Conservation (phyloP, 1,140 invertebrate genomes). For the Varroa destructor region DNA sequence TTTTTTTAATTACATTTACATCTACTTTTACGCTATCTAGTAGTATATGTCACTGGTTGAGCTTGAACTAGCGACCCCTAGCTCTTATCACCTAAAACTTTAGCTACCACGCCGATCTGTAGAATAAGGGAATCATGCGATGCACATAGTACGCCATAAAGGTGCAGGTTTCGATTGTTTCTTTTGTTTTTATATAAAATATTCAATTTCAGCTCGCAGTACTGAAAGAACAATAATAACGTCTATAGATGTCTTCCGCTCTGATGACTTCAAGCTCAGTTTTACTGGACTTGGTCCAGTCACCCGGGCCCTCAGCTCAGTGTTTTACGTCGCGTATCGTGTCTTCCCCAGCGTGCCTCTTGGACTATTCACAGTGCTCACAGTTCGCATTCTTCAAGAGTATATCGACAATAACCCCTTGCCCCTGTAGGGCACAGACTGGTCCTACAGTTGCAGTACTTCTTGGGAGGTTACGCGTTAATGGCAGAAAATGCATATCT, state of each 20-base stretch:
- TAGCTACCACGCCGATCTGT: no score
- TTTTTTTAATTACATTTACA: no score
- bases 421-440: not conserved
- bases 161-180: no score
- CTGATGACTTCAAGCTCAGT: slow-evolving; percentile 24
- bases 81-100: no score
- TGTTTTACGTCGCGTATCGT: not conserved
- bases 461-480: no score
- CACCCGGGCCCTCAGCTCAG: not conserved
- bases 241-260: not conserved
- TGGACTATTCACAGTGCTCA: not conserved
- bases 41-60: no score
- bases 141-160: no score
- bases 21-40: no score
- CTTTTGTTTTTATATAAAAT: not conserved
- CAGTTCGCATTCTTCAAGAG: not conserved
- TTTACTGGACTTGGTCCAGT: slow-evolving; percentile 6
- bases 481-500: no score
- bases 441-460: no score
- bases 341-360: not conserved
- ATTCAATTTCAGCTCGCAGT: slow-evolving; percentile 14
- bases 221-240: not conserved
- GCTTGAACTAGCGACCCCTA: no score
- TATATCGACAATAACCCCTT: slow-evolving; percentile 16
- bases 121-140: no score